Evolutionary conservation across 2,113 vertebrate species (phyloP), one percentile per base, ranked within the genome.

Genomic region (Cottus gobio): DNA sequence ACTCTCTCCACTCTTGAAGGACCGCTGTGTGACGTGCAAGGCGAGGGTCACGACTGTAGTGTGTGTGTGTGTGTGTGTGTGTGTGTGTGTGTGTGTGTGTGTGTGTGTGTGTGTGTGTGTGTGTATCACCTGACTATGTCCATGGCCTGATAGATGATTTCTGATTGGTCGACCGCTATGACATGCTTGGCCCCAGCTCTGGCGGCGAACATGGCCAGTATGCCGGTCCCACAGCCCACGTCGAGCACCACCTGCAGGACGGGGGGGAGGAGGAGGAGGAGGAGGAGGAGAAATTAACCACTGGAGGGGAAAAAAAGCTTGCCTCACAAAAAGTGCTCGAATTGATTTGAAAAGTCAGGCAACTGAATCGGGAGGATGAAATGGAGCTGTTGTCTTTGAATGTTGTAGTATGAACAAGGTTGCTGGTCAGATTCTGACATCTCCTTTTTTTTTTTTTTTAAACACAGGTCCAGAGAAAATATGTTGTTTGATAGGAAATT

Each of bases 151-250:
- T 98, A 99, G 89, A 99, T 87, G 75, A 99, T 98, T 84, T 97
- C 97, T 24, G 98, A 99, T 28, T 99, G 98, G 93, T 99, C 98
- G 0, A 99, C 97, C 34, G 94, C 97, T 57, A 99, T 94, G 60
- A 99, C 97, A 61, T 93, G 95, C 90, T 93, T 97, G 1, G 98
- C 98, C 0, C 98, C 98, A 0, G 96, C 95, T 93, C 91, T 96
- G 68, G 97, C 97, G 3, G 97, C 98, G 87, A 99, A 99, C 97
- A 99, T 96, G 31, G 97, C 98, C 2, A 99, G 95, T 77, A 99
- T 99, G 84, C 97, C 97, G 26, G 97, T 99, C 63, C 98, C 98
- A 85, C 98, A 99, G n/a, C 98, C 98, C 82, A 99, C 97, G 81
- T 99, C 98, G 66, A 99, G 93, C 91, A 99, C 96, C 71, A 99